Evolutionary conservation across 2,888 invertebrate genomes (phyloP), one percentile per base, ranked within the genome.

Genomic region (Heteromurus nitidus): DNA sequence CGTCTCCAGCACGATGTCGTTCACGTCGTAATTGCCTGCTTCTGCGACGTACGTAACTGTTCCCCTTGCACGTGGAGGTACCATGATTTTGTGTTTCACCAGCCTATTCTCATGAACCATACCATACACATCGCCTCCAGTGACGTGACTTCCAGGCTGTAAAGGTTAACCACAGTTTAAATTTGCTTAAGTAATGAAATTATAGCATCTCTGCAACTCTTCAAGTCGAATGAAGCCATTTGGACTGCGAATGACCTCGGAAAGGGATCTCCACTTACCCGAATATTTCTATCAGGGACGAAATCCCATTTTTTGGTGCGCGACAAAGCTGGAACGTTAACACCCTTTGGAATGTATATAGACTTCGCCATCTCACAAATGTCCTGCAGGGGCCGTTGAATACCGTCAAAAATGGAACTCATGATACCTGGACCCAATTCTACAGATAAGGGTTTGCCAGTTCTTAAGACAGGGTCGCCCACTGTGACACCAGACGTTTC

Each of bases 361-460:
- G 97, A 97, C 89, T 93, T 92, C 0, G 97, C 97, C 85, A 97
- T 90, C 89, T 97, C 96, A 89, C 95, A 92, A 90, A 99, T 99
- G 91, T 98, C 98, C 90, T 96, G 97, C 88, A 99, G 90, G 0
- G 99, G 99, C 89, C 99, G 95, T 91, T 99, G 99, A 90, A 99
- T 99, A 92, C 99, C 99, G 91, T 99, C 99, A 91, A 99, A 99
- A 91, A 99, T 99, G 90, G 97, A 97, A 86, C 97, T 97, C 93
- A 99, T 94, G 90, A 99, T 99, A 67, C 99, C 99, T 68, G 99
- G 99, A 7, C 99, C 99, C 77, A 99, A 91, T 90, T 99, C 99
- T 47, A 99, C 99, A 5, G 99, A 99, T 73, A 99, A 91, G 0
- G 99, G 99, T 90, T 99, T 99, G 87, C 99, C 99, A 0, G 99